Evolutionary conservation across 2,797 vertebrate genomes (phyloP).

Genomic region (Macropodus opercularis): DNA sequence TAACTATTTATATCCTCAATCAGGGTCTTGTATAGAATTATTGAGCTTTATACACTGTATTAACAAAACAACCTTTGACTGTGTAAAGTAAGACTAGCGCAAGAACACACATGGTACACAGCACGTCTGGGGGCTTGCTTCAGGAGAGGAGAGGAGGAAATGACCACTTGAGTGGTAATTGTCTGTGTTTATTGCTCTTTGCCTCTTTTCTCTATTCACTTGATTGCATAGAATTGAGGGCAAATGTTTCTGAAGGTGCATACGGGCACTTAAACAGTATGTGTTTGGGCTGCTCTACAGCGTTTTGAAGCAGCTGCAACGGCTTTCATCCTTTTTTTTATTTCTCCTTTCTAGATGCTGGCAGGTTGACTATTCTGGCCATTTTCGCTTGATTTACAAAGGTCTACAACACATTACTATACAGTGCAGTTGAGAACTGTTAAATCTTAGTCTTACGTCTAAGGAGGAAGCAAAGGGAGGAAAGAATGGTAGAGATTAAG

Average conservation of each 20-base stretch:
- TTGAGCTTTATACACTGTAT: constrained; percentile 8
- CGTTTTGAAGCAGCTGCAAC: constrained; percentile 18
- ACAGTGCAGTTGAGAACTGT: too few species aligned
- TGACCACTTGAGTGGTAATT: constrained; percentile 35
- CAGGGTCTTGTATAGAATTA: not conserved
- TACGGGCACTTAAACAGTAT: constrained; percentile 4
- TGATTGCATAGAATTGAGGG: constrained; percentile 31
- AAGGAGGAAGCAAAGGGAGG: not conserved
- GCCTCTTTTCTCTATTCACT: constrained; percentile 17
- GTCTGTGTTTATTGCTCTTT: constrained; percentile 22
- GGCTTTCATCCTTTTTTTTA: not conserved
- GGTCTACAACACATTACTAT: not conserved
- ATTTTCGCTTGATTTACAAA: constrained; percentile 22
- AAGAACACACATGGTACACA: not conserved
- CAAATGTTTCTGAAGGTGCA: constrained; percentile 17
- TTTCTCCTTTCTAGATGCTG: constrained; percentile 23
- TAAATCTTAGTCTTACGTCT: too few species aligned
- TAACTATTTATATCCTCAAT: too few species aligned
- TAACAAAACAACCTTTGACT: not conserved
- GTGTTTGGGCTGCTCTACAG: constrained; percentile 25
- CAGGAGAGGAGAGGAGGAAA: constrained; percentile 34
- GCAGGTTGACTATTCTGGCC: constrained; percentile 18
- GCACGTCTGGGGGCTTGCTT: constrained; percentile 14
- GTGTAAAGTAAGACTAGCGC: constrained; percentile 5
- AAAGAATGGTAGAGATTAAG: not conserved